Percentiles rank a stretch among this genome's conserved stretches.
Evolutionary conservation across 2,888 invertebrate genomes (phyloP).

Genomic region (Clistopyga incitator): DNA sequence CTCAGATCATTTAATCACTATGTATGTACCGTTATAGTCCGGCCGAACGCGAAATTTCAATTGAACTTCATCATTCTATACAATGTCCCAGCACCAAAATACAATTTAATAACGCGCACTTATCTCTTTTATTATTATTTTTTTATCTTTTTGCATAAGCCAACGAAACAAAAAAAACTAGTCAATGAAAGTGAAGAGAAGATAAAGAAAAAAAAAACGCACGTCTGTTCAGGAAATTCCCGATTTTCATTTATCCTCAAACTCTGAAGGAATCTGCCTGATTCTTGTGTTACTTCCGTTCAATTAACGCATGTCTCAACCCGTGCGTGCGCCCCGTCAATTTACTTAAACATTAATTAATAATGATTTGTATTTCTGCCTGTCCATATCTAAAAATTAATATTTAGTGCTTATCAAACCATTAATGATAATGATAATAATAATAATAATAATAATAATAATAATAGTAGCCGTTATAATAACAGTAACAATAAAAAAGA

Average conservation of each 20-base stretch:
- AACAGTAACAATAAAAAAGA: slow-evolving; percentile 70
- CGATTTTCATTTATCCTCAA: background rate
- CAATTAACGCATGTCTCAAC: slow-evolving; percentile 24
- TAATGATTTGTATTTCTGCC: slow-evolving; percentile 72
- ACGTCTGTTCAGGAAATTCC: slow-evolving; percentile 23
- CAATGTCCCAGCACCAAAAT: slow-evolving; percentile 76
- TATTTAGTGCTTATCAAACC: slow-evolving; percentile 74
- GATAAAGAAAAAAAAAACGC: slow-evolving; percentile 20
- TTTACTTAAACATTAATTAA: slow-evolving; percentile 60
- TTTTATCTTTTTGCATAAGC: slow-evolving; percentile 24
- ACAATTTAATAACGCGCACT: slow-evolving; percentile 70
- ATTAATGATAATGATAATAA: slow-evolving; percentile 74
- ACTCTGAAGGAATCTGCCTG: slow-evolving; percentile 2
- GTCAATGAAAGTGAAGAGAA: slow-evolving; percentile 46
- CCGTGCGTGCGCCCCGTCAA: slow-evolving; percentile 43
- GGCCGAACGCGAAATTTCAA: slow-evolving; percentile 56
- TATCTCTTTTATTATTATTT: slow-evolving; percentile 40
- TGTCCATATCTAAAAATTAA: slow-evolving; percentile 76
- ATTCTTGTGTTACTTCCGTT: slow-evolving; percentile 57
- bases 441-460: slow-evolving; percentile 68
- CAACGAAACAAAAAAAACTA: slow-evolving; percentile 50
- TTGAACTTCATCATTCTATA: slow-evolving; percentile 52
- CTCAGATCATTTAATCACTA: slow-evolving; percentile 53
- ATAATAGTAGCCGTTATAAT: slow-evolving; percentile 71
- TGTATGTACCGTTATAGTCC: slow-evolving; percentile 46